phyloP scores from a whole-genome alignment of 53 echinoderm and acorn worm genomes.

The Henricia sp. region DNA sequence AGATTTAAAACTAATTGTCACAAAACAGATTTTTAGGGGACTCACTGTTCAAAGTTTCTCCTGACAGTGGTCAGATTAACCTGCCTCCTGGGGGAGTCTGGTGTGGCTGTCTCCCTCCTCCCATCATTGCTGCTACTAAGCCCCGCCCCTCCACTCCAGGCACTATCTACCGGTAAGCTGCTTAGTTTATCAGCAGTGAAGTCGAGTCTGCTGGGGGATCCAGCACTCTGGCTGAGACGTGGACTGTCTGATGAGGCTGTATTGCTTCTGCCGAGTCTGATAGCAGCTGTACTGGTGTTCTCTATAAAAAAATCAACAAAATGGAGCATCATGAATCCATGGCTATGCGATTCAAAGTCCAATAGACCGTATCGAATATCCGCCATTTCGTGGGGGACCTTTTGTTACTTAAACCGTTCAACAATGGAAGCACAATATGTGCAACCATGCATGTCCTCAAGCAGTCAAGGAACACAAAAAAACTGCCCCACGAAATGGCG shows the following conservation, averaged over 20 bases:
- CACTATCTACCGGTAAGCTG: conserved; percentile 5
- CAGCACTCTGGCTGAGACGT: conserved; percentile 74
- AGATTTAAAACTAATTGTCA: not conserved
- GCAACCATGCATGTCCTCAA: not conserved
- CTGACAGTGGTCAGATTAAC: conserved; percentile 85
- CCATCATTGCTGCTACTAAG: conserved; percentile 30
- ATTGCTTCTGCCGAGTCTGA: conserved; percentile 7
- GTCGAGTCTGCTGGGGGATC: conserved; percentile 47
- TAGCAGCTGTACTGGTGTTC: not conserved
- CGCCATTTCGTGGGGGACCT: not conserved
- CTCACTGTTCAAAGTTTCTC: conserved; percentile 92
- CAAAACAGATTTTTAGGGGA: not conserved
- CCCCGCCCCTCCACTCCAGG: not conserved
- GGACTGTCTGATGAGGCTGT: conserved; percentile 5
- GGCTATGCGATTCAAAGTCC: too few relatives aligned
- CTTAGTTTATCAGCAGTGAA: not conserved
- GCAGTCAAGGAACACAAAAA: not conserved
- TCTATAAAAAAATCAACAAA: conserved; percentile 6
- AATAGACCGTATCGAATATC: not conserved
- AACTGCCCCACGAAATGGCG: too few relatives aligned
- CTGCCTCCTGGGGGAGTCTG: conserved; percentile 69
- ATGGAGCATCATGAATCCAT: not conserved
- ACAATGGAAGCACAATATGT: not conserved
- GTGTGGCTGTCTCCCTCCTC: conserved; percentile 35
- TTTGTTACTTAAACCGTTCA: too few relatives aligned